phyloP scores from a whole-genome alignment of 2,113 vertebrate genomes.

The Oriolus oriolus region DNA sequence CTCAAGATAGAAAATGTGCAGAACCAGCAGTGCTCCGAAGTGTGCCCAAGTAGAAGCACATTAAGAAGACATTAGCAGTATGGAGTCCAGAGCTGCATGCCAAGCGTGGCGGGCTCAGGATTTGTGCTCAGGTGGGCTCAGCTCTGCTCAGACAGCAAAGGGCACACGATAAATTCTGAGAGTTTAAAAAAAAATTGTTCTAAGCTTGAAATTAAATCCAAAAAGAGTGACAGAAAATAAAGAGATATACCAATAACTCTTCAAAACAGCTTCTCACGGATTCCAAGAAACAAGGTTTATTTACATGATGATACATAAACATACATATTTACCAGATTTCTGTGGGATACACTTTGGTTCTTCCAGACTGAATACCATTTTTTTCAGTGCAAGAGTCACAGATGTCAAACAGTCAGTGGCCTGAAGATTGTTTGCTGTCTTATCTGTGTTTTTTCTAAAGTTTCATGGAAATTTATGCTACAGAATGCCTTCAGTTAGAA shows the following conservation, averaged over 20 bases:
- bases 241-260: neutral
- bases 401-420: neutral
- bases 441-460: neutral
- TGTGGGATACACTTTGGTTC: neutral
- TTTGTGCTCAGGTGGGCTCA: neutral
- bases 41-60: constrained; percentile 22
- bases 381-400: neutral
- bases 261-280: neutral
- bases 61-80: constrained; percentile 3
- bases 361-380: neutral
- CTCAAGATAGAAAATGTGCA: neutral
- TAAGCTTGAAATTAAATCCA: neutral
- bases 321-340: neutral
- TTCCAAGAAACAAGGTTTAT: neutral
- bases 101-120: neutral
- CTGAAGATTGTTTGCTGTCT: neutral
- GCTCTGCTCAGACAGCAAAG: neutral
- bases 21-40: neutral
- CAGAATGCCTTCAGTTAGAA: neutral
- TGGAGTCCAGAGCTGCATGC: neutral
- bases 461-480: neutral
- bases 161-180: neutral
- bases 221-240: neutral
- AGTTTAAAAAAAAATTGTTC: neutral
- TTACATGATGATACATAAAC: neutral